A percentile compares a stretch with the other conserved stretches of the same genome.
These are phyloP conservation scores for Antedon mediterranea DNA, from an alignment of 53 echinoderm and acorn worm species.

Conservation along the genomic window DNA sequence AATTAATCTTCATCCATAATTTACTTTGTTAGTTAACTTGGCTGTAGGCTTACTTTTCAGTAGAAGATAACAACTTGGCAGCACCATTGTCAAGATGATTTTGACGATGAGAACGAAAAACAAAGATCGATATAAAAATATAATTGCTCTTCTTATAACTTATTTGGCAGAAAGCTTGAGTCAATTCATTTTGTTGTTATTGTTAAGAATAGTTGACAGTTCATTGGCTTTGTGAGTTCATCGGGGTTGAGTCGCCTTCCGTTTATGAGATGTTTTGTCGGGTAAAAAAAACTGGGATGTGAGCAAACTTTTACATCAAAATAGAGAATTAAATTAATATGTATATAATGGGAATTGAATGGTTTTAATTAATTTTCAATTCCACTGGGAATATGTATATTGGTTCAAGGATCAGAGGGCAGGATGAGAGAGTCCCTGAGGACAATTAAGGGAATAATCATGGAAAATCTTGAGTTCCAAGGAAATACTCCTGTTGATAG, in stretches of 20 bases:
- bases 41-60: not conserved
- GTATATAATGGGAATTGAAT: not conserved
- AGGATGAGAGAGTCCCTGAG: not conserved
- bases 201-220: not conserved
- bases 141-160: too few species aligned
- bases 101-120: not conserved
- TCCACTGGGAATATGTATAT: not conserved
- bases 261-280: not conserved
- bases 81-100: not conserved
- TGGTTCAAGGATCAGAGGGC: not conserved
- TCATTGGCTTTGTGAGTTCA: not conserved
- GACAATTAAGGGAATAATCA: not conserved
- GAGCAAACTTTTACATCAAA: not conserved
- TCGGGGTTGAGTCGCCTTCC: not conserved
- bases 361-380: not conserved
- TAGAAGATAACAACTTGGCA: not conserved
- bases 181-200: not conserved
- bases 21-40: not conserved
- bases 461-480: too few species aligned
- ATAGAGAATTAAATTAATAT: not conserved
- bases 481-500: too few species aligned
- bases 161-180: not conserved
- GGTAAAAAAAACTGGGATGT: not conserved
- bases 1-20: not conserved
- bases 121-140: too few species aligned